Base-by-base conservation (phyloP, 2,888 invertebrate genomes). In the Tenthredo mesomela region DNA sequence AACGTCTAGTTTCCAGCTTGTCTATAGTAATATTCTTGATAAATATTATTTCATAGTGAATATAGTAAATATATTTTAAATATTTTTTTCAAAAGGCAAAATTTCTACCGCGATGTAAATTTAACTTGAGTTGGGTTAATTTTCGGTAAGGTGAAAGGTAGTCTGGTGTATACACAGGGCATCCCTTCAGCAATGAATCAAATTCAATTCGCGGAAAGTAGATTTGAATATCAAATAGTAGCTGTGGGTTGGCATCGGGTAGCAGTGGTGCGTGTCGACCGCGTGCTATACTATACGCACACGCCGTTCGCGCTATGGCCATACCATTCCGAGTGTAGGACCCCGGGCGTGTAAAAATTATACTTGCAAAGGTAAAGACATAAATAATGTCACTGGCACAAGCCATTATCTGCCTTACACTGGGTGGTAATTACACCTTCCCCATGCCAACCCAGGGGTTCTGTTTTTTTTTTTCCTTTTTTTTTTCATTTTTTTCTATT, bases 311-410 rank as follows among this genome's bases (percentile, higher is more conserved):
- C 0, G 7, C 9, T 18, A 43, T 25, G 25, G 15, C 33, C 61
- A 61, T 10, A 21, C 25, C 25, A 61, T 21, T 29, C n/a, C 18
- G 70, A n/a, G 33, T 33, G 33, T 33, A 33, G 15, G 3, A 73
- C 88, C 10, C 65, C 86, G 87, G 87, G 89, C 89, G 90, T 89
- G 90, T 90, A 90, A 90, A 91, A 91, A 91, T 91, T 90, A 91
- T 91, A 90, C 91, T 90, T 91, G 91, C 90, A 90, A 91, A 91
- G 89, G 87, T 85, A 86, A 84, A 87, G 87, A 87, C 90, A 88
- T 91, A 90, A 91, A 90, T 91, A 91, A 91, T 89, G 91, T 91
- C 89, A 90, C 86, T 85, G 88, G 89, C 90, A 91, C 91, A 89
- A 90, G 90, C 90, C 89, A 89, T 91, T 91, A 90, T 91, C 88